These are phyloP conservation scores for Drosophila atripex DNA, from an alignment of 2,888 invertebrate species.

Conservation along the genomic window DNA sequence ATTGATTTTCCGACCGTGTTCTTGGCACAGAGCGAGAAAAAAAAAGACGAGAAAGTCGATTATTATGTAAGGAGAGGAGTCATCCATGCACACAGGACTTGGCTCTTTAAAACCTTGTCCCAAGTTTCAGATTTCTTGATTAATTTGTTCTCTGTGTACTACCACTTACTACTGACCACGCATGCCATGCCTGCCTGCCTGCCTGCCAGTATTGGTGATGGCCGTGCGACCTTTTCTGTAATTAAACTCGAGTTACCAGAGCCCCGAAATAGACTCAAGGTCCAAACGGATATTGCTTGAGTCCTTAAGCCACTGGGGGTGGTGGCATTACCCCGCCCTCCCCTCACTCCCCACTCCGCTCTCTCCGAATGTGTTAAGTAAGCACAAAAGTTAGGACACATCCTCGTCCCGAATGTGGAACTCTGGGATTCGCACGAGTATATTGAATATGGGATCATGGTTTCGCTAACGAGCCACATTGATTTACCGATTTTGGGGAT, in stretches of 20 bases:
- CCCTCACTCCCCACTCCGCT: too few relatives aligned
- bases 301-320: slow-evolving; percentile 39
- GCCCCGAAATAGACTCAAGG: slow-evolving; percentile 54
- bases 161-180: slow-evolving; percentile 11
- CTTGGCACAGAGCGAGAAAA: slow-evolving; percentile 25
- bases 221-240: slow-evolving; percentile 38
- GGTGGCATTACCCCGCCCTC: slow-evolving; percentile 9
- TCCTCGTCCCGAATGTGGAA: slow-evolving; percentile 2
- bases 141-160: not conserved
- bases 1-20: slow-evolving; percentile 64
- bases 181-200: too few relatives aligned
- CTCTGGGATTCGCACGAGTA: slow-evolving; percentile 1
- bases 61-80: not conserved
- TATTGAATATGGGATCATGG: slow-evolving; percentile 8
- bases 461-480: slow-evolving; percentile 10
- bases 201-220: slow-evolving; percentile 29
- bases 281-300: slow-evolving; percentile 34
- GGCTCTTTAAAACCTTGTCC: not conserved
- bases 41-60: not conserved
- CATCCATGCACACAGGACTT: not conserved
- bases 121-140: not conserved
- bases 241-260: slow-evolving; percentile 63
- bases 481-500: slow-evolving; percentile 21
- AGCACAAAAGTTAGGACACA: slow-evolving; percentile 15
- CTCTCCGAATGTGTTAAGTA: slow-evolving; percentile 24